Evolutionary conservation across 2,797 vertebrate species (phyloP).

Genomic region (Paedocypris micromegethes): DNA sequence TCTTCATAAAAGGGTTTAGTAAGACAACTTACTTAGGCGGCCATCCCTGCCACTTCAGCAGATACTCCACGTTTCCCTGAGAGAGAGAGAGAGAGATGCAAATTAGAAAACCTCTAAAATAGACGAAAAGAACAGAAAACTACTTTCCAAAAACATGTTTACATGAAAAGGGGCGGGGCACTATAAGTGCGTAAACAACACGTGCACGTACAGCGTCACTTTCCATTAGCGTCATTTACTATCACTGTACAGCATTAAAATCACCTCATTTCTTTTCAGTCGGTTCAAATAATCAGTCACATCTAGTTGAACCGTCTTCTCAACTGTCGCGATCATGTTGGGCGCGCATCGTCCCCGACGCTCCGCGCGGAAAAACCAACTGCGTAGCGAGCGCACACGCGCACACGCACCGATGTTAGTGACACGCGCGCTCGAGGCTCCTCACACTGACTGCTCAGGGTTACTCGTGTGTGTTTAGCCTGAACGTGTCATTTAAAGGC

Average conservation of each 20-base stretch:
- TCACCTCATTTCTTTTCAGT: conserved; percentile 7
- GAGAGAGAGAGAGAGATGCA: conserved; percentile 27
- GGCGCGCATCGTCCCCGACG: conserved; percentile 19
- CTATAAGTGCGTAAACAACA: conserved; percentile 68
- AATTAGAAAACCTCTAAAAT: conserved; percentile 1
- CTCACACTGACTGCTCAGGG: conserved; percentile 46
- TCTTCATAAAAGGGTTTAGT: neutral
- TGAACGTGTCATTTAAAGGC: no score
- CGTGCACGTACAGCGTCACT: conserved; percentile 37
- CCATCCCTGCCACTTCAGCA: conserved; percentile 99
- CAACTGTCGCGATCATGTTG: conserved; percentile 7
- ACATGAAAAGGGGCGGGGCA: conserved; percentile 64
- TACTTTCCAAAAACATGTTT: conserved; percentile 57
- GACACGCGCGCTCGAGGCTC: conserved; percentile 19
- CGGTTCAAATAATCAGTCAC: neutral
- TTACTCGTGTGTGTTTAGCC: no score
- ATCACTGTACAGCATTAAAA: conserved; percentile 20
- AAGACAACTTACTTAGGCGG: conserved; percentile 86
- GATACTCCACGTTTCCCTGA: conserved; percentile 95
- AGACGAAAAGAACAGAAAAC: conserved; percentile 4
- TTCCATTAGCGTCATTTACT: conserved; percentile 17
- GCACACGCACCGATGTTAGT: conserved; percentile 25
- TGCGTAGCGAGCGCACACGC: conserved; percentile 57
- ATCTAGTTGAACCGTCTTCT: neutral
- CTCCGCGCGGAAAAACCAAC: conserved; percentile 54